A percentile compares a stretch with the other conserved stretches of the same genome.
Evolutionary conservation across 2,888 invertebrate genomes (phyloP).

Genomic region (Cyclophora albipunctata): DNA sequence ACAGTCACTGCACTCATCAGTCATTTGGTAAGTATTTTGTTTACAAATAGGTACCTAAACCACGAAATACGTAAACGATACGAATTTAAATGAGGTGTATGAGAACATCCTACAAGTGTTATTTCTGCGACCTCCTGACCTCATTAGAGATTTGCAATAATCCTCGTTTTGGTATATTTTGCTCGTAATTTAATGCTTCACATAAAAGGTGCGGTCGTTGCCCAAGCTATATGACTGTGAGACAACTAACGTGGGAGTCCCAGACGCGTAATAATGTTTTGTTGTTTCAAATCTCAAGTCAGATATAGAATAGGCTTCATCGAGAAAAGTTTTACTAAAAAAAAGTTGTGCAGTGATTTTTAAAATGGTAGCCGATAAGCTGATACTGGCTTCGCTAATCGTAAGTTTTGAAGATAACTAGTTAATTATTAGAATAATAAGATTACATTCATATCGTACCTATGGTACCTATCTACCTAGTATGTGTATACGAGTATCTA

Average conservation of each 20-base stretch:
- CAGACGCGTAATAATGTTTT: constrained; percentile 39
- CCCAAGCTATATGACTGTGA: constrained; percentile 37
- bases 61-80: too few species aligned
- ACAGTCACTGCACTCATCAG: too few species aligned
- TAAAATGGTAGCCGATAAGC: too few species aligned
- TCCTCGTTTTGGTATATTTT: constrained; percentile 29
- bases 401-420: too few species aligned
- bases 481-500: too few species aligned
- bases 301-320: constrained; percentile 40
- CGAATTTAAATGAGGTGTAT: too few species aligned
- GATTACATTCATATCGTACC: too few species aligned
- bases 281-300: constrained; percentile 30
- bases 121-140: constrained; percentile 17
- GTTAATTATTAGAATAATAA: too few species aligned
- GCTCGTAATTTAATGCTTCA: constrained; percentile 19
- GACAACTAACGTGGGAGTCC: constrained; percentile 48
- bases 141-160: constrained; percentile 19
- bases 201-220: constrained; percentile 45
- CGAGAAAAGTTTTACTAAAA: constrained; percentile 22
- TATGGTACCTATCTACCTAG: too few species aligned
- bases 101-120: constrained; percentile 8
- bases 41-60: too few species aligned
- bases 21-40: too few species aligned
- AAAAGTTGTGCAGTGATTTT: constrained; percentile 1
- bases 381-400: too few species aligned